Percentiles rank a stretch among this genome's conserved stretches.
Conservation (phyloP, 2,797 vertebrate species). For the Halcyon smyrnensis region DNA sequence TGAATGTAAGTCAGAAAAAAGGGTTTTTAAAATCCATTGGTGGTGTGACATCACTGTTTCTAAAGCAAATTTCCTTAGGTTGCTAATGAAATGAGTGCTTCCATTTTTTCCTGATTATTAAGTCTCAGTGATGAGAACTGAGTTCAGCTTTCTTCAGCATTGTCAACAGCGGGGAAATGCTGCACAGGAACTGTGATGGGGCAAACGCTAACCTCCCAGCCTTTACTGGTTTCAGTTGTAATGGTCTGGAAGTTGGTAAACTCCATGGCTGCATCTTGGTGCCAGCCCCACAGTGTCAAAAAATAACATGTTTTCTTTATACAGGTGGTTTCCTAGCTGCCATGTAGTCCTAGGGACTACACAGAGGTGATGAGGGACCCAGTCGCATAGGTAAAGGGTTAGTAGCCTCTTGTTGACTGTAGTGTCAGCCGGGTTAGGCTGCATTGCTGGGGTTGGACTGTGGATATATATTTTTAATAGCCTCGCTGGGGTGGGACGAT, state of each 20-base stretch:
- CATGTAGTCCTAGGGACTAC: accelerated
- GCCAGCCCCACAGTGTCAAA: neutral
- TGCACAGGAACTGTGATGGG: neutral
- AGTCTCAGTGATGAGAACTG: neutral
- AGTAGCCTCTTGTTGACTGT: neutral
- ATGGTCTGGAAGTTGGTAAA: neutral
- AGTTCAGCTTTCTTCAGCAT: neutral
- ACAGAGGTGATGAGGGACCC: neutral
- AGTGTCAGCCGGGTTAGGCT: neutral
- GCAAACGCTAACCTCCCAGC: accelerated
- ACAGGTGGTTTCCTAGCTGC: neutral
- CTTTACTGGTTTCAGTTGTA: neutral
- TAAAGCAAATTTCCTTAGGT: neutral
- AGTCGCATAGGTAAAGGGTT: accelerated
- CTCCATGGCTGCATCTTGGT: neutral
- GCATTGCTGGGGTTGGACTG: neutral
- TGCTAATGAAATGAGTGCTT: neutral
- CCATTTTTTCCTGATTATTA: neutral
- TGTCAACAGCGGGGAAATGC: neutral
- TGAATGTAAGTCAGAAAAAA: neutral
- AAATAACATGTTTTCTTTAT: neutral
- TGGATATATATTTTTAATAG: neutral
- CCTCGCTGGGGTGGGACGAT: neutral
- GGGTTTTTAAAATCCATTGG: accelerated
- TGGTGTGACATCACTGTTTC: neutral